phyloP scores from a whole-genome alignment of 2,113 vertebrate genomes.

The Entelurus aequoreus region DNA sequence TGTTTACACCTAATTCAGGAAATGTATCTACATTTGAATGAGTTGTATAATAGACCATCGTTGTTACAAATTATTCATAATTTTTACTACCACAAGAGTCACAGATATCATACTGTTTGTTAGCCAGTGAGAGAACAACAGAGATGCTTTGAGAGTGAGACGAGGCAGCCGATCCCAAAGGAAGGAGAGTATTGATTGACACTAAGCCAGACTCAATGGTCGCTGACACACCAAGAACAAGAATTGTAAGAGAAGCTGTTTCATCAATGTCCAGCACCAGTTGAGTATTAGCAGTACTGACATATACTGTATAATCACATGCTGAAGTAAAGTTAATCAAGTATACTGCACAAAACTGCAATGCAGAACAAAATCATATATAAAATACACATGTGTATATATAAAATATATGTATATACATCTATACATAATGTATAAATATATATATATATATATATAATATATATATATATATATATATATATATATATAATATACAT shows the following conservation, averaged over 20 bases:
- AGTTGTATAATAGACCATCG: conserved; percentile 12
- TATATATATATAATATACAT: no score
- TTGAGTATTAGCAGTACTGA: background rate
- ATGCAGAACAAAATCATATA: no score
- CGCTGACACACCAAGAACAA: conserved; percentile 23
- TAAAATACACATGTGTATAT: no score
- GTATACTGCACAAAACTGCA: no score
- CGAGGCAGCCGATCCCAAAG: conserved; percentile 19
- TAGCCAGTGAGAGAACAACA: conserved; percentile 16
- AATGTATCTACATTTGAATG: conserved; percentile 21
- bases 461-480: no score
- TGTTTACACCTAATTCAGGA: conserved; percentile 27
- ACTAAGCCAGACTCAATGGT: conserved; percentile 19
- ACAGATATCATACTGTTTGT: conserved; percentile 1
- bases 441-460: no score
- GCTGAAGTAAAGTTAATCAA: no score
- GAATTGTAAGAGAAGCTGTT: conserved; percentile 15
- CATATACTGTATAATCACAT: no score
- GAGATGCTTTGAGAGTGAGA: conserved; percentile 21
- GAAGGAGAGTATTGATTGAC: conserved; percentile 35
- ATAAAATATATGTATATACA: no score
- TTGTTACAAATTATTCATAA: background rate
- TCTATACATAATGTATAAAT: no score
- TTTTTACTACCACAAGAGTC: no score
- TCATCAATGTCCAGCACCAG: conserved; percentile 16